phyloP scores from a whole-genome alignment of 2,888 invertebrate species.

The Spisula subtruncata region DNA sequence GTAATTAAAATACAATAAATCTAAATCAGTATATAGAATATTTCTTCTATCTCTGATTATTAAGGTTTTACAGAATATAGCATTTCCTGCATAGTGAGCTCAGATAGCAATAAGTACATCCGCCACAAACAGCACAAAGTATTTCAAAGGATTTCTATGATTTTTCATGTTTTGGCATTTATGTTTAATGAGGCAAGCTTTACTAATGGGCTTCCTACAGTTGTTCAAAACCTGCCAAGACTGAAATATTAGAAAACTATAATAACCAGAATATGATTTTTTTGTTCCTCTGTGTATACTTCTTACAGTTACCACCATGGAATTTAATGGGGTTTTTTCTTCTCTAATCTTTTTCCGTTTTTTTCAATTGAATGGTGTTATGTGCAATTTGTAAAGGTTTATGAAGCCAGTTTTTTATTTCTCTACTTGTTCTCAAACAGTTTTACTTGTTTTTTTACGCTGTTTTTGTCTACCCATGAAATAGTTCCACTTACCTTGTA shows the following conservation, averaged over 20 bases:
- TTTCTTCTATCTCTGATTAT: neutral
- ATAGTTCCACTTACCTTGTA: no score
- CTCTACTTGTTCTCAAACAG: no score
- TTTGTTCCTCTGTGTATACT: neutral
- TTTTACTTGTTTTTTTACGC: no score
- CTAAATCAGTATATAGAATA: neutral
- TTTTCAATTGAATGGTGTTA: neutral
- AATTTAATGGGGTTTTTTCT: neutral
- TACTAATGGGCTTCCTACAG: neutral
- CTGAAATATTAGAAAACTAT: neutral
- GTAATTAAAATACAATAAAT: no score
- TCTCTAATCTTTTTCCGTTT: neutral
- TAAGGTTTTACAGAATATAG: neutral
- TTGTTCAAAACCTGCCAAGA: neutral
- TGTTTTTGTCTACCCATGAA: no score
- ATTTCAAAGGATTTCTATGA: slow-evolving; percentile 35
- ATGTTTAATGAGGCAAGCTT: slow-evolving; percentile 32
- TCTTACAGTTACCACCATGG: neutral
- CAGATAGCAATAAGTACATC: slow-evolving; percentile 35
- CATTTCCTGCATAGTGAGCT: neutral
- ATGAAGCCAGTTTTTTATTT: neutral
- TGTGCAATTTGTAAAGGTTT: neutral
- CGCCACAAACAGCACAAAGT: no score
- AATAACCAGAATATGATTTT: neutral
- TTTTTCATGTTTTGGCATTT: slow-evolving; percentile 50